phyloP scores from a whole-genome alignment of 2,113 vertebrate genomes.

The Oncorhynchus masou region DNA sequence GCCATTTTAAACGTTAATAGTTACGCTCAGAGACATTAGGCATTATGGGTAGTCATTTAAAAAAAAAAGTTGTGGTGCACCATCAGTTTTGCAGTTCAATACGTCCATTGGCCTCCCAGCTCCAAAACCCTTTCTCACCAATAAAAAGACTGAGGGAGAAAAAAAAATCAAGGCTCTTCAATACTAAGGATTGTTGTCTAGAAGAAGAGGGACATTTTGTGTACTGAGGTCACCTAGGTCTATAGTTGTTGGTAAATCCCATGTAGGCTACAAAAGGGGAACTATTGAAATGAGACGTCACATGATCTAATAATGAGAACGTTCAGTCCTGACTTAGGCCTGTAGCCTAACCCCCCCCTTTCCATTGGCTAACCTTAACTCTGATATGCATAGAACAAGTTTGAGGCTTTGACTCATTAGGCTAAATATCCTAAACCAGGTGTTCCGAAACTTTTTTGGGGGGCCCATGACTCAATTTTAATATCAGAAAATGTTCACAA shows the following conservation, averaged over 20 bases:
- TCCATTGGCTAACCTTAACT: no score
- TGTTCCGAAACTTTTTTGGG: no score
- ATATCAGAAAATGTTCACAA: no score
- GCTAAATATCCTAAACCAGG: no score
- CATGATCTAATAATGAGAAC: not conserved
- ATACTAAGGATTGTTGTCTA: not conserved
- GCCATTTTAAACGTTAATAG: not conserved
- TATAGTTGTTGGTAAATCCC: no score
- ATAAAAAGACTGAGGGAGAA: not conserved
- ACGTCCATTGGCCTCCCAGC: not conserved
- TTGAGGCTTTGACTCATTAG: no score
- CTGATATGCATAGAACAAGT: no score
- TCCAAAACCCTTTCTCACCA: not conserved
- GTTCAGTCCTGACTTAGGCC: not conserved
- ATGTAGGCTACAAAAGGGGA: not conserved
- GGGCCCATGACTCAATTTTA: no score
- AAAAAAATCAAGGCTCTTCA: not conserved
- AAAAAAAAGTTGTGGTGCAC: no score
- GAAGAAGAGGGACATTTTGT: not conserved
- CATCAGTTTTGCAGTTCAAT: not conserved
- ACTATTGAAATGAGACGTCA: not conserved
- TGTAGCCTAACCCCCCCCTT: no score
- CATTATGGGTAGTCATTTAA: no score
- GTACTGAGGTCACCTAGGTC: no score
- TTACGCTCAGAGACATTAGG: not conserved